These are phyloP conservation scores for Crocuta crocuta DNA, from an alignment of 2,113 vertebrate species.

Conservation along the genomic window DNA sequence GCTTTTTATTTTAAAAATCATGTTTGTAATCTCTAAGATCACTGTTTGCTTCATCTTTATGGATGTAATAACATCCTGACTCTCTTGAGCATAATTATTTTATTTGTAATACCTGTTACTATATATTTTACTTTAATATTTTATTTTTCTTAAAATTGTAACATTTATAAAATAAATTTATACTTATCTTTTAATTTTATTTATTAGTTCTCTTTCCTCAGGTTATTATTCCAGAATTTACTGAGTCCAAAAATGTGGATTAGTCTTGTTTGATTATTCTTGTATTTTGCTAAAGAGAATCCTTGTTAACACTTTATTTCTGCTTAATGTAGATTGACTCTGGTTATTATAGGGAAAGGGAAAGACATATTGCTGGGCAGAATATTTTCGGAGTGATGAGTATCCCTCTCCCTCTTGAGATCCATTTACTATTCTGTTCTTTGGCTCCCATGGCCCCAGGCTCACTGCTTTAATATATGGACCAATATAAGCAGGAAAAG, in stretches of 20 bases:
- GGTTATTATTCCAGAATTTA: background rate
- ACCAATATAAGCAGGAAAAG: background rate
- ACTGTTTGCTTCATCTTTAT: conserved; percentile 14
- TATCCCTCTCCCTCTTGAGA: background rate
- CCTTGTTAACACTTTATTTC: background rate
- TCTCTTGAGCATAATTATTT: background rate
- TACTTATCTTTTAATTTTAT: background rate
- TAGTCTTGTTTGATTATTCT: background rate
- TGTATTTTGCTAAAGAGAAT: conserved; percentile 4
- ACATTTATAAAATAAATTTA: conserved; percentile 47
- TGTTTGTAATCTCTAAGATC: conserved; percentile 1
- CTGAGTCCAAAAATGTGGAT: background rate
- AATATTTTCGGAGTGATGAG: background rate
- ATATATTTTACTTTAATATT: background rate
- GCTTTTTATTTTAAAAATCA: conserved; percentile 5
- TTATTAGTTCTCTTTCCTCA: background rate
- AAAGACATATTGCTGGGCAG: background rate
- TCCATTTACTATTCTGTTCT: background rate
- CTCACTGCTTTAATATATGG: background rate
- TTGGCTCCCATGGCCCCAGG: background rate
- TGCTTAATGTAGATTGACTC: background rate
- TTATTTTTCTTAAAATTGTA: conserved; percentile 22
- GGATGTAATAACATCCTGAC: background rate
- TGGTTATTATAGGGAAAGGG: background rate
- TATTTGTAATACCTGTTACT: background rate